Evolutionary conservation across 1,140 invertebrate species (phyloP).

Genomic region (Macrotrachela quadricornifera): DNA sequence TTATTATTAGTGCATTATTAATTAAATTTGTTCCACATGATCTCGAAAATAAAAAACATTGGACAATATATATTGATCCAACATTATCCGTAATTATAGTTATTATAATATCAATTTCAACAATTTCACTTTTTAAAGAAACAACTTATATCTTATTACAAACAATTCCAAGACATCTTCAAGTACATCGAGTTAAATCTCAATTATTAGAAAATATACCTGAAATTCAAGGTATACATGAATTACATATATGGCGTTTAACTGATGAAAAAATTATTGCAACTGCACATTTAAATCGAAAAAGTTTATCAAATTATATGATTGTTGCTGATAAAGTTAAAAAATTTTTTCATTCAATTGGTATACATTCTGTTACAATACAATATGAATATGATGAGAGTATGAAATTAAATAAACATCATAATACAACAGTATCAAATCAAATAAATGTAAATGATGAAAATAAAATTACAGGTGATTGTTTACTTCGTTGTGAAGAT

Average conservation of each 20-base stretch:
- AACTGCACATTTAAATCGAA: slow-evolving; percentile 36
- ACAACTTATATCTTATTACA: slow-evolving; percentile 37
- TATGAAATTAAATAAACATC: too few species aligned
- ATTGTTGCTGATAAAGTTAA: slow-evolving; percentile 32
- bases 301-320: slow-evolving; percentile 34
- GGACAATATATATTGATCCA: slow-evolving; percentile 27
- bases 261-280: slow-evolving; percentile 37
- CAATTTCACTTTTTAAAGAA: slow-evolving; percentile 36
- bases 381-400: slow-evolving; percentile 35
- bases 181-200: slow-evolving; percentile 29
- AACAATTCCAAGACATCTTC: slow-evolving; percentile 37
- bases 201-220: slow-evolving; percentile 27
- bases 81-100: slow-evolving; percentile 34
- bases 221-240: slow-evolving; percentile 32
- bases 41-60: slow-evolving; percentile 40
- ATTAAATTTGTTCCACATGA: slow-evolving; percentile 41
- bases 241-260: slow-evolving; percentile 40
- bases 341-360: slow-evolving; percentile 35
- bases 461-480: too few species aligned
- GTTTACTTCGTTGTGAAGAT: too few species aligned
- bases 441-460: too few species aligned
- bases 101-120: slow-evolving; percentile 32
- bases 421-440: too few species aligned
- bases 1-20: slow-evolving; percentile 57
- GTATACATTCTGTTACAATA: slow-evolving; percentile 39